phyloP scores from a whole-genome alignment of 2,888 invertebrate species.

The Yponomeuta plumbellus region DNA sequence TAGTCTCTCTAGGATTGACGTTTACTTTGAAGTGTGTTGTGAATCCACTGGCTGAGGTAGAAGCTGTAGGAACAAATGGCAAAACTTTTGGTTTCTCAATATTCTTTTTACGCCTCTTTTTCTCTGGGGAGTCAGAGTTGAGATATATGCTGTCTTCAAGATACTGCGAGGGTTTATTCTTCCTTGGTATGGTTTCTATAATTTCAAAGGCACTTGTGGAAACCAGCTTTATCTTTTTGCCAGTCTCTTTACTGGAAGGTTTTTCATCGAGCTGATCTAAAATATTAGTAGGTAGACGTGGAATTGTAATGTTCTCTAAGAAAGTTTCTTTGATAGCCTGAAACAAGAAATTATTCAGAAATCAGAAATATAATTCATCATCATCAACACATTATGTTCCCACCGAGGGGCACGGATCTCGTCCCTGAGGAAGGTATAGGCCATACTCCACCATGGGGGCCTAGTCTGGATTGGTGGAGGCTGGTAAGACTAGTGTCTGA shows the following conservation, averaged over 20 bases:
- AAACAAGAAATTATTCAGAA: constrained; percentile 18
- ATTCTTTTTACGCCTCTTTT: constrained; percentile 35
- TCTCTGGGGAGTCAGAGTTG: constrained; percentile 30
- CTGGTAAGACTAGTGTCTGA: too few species aligned
- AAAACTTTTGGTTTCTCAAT: constrained; percentile 52
- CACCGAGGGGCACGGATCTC: too few species aligned
- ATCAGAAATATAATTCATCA: background rate
- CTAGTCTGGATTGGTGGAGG: too few species aligned
- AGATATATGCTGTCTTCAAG: constrained; percentile 63
- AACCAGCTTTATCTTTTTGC: constrained; percentile 35
- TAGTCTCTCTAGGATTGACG: constrained; percentile 44
- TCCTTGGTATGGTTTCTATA: constrained; percentile 43
- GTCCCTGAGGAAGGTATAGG: too few species aligned
- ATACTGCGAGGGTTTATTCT: constrained; percentile 58
- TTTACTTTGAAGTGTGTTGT: constrained; percentile 63
- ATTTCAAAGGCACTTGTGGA: constrained; percentile 57
- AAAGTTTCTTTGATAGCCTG: constrained; percentile 49
- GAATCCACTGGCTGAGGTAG: constrained; percentile 55
- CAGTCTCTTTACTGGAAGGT: constrained; percentile 31
- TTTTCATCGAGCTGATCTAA: constrained; percentile 50
- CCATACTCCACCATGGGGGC: too few species aligned
- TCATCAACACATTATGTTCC: too few species aligned
- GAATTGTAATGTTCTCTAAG: constrained; percentile 44
- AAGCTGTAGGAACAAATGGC: constrained; percentile 57
- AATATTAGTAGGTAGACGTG: constrained; percentile 48